phyloP scores from a whole-genome alignment of 2,113 vertebrate species.

The Danionella cerebrum region DNA sequence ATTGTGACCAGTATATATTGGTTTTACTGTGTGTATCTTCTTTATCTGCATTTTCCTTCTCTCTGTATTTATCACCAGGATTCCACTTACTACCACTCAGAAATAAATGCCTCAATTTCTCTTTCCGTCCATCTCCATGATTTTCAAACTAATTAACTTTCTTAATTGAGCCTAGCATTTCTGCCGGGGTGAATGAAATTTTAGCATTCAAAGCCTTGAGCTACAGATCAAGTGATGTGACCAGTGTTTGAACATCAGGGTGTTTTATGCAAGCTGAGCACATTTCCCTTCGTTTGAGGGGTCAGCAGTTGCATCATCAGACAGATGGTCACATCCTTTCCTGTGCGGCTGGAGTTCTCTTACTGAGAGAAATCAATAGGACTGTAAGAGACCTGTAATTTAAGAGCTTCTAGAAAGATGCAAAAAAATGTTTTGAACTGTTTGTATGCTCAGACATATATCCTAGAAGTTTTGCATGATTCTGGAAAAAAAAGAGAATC shows the following conservation, averaged over 20 bases:
- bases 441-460: neutral
- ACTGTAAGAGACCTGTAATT: constrained; percentile 6
- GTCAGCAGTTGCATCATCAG: neutral
- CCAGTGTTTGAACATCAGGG: neutral
- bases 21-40: no score
- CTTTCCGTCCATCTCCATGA: neutral
- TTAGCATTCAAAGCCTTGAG: neutral
- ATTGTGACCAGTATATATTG: no score
- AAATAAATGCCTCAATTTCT: no score
- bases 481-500: no score
- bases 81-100: no score
- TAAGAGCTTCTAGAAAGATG: neutral
- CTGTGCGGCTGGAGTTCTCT: neutral
- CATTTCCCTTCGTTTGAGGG: neutral
- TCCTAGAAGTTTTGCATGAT: no score
- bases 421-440: neutral
- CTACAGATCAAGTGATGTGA: neutral
- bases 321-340: constrained; percentile 2
- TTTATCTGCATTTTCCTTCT: no score
- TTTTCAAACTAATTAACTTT: neutral
- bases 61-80: no score
- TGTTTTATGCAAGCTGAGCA: neutral
- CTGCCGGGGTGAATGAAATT: neutral
- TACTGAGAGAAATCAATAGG: neutral
- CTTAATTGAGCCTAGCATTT: constrained; percentile 5